These are phyloP conservation scores for Telenomus remus DNA, from an alignment of 1,140 invertebrate genomes.

Conservation along the genomic window DNA sequence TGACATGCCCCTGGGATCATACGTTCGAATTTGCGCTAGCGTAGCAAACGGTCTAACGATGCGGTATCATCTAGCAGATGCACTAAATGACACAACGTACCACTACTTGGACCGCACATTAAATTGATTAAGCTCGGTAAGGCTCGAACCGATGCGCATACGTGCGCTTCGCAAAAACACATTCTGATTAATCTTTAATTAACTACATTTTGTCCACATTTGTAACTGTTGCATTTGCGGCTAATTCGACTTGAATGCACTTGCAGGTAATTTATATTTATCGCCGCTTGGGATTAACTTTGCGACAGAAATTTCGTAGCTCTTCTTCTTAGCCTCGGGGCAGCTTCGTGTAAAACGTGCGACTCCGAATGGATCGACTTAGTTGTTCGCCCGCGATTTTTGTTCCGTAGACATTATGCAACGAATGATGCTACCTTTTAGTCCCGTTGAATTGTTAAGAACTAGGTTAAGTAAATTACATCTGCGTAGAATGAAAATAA, in stretches of 20 bases:
- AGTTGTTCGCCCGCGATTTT: background rate
- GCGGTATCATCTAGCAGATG: conserved; percentile 53
- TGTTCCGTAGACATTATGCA: too few species aligned
- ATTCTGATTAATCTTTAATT: conserved; percentile 50
- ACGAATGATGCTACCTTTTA: too few species aligned
- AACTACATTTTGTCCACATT: conserved; percentile 47
- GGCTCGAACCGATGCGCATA: conserved; percentile 33
- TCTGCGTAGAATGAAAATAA: too few species aligned
- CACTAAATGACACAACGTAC: conserved; percentile 53
- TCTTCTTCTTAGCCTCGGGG: background rate
- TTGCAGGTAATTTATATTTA: conserved; percentile 50
- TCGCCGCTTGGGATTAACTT: conserved; percentile 31
- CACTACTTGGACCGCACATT: conserved; percentile 49
- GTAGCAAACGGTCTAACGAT: conserved; percentile 66
- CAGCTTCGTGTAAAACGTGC: background rate
- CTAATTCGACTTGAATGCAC: conserved; percentile 42
- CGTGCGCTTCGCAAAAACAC: conserved; percentile 39
- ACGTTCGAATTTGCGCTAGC: conserved; percentile 67
- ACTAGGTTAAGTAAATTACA: too few species aligned
- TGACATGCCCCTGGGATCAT: conserved; percentile 70
- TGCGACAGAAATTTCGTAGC: conserved; percentile 12
- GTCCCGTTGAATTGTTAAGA: too few species aligned
- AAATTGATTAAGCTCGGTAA: conserved; percentile 49
- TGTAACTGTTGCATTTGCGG: conserved; percentile 44
- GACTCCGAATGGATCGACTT: background rate